These are phyloP conservation scores for Montipora foliosa DNA, from an alignment of 64 coral and sea anemone genomes.

Conservation along the genomic window DNA sequence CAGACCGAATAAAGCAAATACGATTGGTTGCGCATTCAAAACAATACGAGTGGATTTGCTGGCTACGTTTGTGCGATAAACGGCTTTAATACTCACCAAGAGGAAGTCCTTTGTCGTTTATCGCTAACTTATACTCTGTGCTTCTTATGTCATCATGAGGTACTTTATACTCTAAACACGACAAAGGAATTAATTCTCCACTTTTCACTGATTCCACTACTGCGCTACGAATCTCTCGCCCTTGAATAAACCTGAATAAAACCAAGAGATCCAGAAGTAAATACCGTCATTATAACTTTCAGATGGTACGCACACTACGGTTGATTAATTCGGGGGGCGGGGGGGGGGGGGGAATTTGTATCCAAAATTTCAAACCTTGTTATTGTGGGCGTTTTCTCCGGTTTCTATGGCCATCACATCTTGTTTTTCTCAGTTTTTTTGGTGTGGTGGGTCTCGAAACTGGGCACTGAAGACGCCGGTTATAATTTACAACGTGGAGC, in stretches of 20 bases:
- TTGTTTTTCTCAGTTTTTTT: no score
- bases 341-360: no score
- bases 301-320: no score
- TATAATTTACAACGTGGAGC: no score
- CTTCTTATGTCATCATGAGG: slow-evolving; percentile 6
- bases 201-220: not conserved
- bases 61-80: not conserved
- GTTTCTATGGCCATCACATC: no score
- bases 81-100: not conserved
- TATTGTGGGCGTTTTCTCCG: no score
- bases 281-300: no score
- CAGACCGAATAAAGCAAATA: not conserved
- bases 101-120: slow-evolving; percentile 39
- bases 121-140: not conserved
- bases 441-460: no score
- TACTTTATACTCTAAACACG: slow-evolving; percentile 20
- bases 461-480: no score
- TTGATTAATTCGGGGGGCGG: no score
- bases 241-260: slow-evolving; percentile 23
- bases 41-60: not conserved
- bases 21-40: no score
- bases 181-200: slow-evolving; percentile 10
- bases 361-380: no score
- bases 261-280: not conserved
- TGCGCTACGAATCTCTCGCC: slow-evolving; percentile 35